A percentile compares a stretch with the other conserved stretches of the same genome.
Evolutionary conservation across 92 coral and sea anemone species (phyloP).

Genomic region (Bergia sp.): DNA sequence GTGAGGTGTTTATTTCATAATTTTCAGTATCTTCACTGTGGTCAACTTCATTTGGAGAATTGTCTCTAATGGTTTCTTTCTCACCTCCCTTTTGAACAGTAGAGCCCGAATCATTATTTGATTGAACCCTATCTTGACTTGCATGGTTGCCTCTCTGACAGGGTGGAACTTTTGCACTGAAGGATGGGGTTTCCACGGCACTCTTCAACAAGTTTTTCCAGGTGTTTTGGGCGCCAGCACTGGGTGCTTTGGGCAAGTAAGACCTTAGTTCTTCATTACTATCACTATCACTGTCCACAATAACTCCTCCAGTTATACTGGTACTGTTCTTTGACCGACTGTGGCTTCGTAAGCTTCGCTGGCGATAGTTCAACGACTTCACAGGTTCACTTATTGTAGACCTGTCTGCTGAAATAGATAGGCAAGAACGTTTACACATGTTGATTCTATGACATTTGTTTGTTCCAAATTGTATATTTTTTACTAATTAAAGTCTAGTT

Average conservation of each 20-base stretch:
- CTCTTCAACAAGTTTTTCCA: conserved; percentile 4
- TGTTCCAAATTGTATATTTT: too few species aligned
- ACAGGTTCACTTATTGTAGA: neutral
- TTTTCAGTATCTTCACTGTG: neutral
- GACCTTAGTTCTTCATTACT: conserved; percentile 15
- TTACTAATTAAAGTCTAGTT: too few species aligned
- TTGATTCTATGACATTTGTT: too few species aligned
- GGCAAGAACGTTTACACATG: neutral
- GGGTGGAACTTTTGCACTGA: neutral
- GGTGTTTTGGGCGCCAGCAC: neutral
- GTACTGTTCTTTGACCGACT: neutral
- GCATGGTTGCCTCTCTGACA: neutral
- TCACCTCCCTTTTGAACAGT: neutral
- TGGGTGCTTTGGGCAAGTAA: neutral
- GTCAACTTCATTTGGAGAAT: neutral
- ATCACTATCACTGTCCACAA: conserved; percentile 30
- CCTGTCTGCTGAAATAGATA: neutral
- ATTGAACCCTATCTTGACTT: neutral
- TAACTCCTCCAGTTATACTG: neutral
- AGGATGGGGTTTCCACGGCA: neutral
- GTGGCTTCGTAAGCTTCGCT: conserved; percentile 35
- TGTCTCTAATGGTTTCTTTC: neutral
- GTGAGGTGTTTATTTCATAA: neutral
- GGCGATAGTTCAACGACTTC: conserved; percentile 28
- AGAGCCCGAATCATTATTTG: neutral